Evolutionary conservation across 30 jellyfish, hydroid and myxozoan species (phyloP), one percentile per base, ranked within the genome.

Genomic region (Clytia hemisphaerica): DNA sequence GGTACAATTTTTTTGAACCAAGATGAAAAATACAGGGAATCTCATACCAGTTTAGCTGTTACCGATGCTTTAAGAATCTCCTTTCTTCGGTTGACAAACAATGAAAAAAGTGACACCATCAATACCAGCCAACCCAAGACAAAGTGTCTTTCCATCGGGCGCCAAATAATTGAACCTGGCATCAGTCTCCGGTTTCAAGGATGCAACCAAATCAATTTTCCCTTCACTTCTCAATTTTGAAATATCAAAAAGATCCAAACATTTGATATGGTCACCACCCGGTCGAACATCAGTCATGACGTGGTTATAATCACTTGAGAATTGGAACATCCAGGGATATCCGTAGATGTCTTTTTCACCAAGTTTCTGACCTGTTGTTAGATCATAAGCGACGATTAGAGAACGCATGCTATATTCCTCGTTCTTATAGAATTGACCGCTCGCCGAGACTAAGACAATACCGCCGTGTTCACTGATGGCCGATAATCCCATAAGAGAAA

Each of bases 131-230:
- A 42, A 0, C 18, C 54, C 54, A 42, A 42, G 60, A 46, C 19
- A 46, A 3, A 27, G 6, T 27, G 16, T 40, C 14, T 58, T 42
- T 6, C 88, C 93, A 59, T 77, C 71, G 19, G 55, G 73, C 2
- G 82, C 35, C 32, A 84, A 6, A 55, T 76, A 29, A 16, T 53
- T 14, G 66, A 84, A 76, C 30, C 95, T 76, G 25, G 61, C 47
- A 60, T 69, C 93, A 26, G 88, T 71, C 36, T 84, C 95, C 6
- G 95, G 95, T 34, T 76, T 50, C 76, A 84, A 70, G 31, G 49
- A 33, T 9, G 88, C 95, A 0, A 74, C 35, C 46, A 26, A 34
- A 31, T 4, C 42, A 26, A 83, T 12, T 24, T 75, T 57, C 6
- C 84, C 79, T 21, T 64, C 45, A 45, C 33, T 33, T 19, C 50